Percentiles rank a stretch among this genome's conserved stretches.
phyloP scores from a whole-genome alignment of 2,113 vertebrate species.

The Panthera tigris region DNA sequence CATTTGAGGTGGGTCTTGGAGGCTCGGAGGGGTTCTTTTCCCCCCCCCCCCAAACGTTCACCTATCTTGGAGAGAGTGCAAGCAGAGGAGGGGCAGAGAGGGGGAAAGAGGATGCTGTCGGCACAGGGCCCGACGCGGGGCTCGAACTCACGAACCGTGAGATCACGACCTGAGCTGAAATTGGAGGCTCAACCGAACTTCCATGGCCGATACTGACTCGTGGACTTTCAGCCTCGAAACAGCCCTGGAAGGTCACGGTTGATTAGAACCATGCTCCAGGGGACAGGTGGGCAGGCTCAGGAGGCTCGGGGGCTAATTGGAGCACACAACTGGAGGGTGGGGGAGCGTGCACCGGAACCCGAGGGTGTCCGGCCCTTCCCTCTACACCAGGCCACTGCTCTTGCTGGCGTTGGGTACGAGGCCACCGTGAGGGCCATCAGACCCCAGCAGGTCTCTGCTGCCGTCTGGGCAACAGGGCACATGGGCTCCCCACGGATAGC shows the following conservation, averaged over 20 bases:
- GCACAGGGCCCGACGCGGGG: too few relatives aligned
- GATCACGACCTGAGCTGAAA: too few relatives aligned
- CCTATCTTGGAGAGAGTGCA: too few relatives aligned
- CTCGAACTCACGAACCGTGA: too few relatives aligned
- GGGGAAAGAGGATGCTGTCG: too few relatives aligned
- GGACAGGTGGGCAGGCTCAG: not conserved
- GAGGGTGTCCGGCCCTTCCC: not conserved
- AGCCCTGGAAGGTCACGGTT: too few relatives aligned
- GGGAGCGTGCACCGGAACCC: not conserved
- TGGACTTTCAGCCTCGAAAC: not conserved
- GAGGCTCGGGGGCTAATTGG: too few relatives aligned
- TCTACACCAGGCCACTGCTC: not conserved
- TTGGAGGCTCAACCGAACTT: too few relatives aligned
- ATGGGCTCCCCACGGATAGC: not conserved
- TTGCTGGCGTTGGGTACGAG: not conserved
- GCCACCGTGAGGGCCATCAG: not conserved
- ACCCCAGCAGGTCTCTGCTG: not conserved
- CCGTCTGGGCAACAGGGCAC: fast-evolving
- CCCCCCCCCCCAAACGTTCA: too few relatives aligned
- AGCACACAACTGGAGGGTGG: not conserved
- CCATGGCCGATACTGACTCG: fast-evolving
- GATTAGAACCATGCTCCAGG: not conserved
- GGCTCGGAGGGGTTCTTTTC: not conserved
- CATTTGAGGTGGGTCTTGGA: not conserved
- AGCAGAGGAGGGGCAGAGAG: too few relatives aligned